phyloP scores from a whole-genome alignment of 2,113 vertebrate species.

The Asarcornis scutulata region DNA sequence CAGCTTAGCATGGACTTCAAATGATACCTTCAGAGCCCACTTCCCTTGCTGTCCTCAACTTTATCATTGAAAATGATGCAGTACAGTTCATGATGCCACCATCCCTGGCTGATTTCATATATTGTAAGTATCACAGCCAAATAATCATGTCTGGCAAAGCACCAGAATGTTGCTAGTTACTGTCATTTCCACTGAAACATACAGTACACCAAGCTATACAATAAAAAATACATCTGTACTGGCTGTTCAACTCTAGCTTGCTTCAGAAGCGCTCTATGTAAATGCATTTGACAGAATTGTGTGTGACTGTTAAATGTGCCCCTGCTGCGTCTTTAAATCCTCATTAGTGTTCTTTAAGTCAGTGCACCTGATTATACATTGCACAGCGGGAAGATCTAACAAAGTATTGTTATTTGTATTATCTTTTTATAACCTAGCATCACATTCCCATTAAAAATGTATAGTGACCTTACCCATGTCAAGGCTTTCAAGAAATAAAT shows the following conservation, averaged over 20 bases:
- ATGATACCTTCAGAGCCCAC: background rate
- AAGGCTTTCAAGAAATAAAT: slow-evolving; percentile 60
- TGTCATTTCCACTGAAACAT: background rate
- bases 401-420: slow-evolving; percentile 23
- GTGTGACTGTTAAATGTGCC: background rate
- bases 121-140: background rate
- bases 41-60: background rate
- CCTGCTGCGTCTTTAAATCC: slow-evolving; percentile 18
- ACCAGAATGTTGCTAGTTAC: background rate
- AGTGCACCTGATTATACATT: slow-evolving; percentile 12
- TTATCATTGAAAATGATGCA: fast-evolving
- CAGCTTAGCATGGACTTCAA: background rate
- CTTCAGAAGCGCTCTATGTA: background rate
- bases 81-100: background rate
- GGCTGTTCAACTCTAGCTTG: background rate
- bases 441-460: background rate
- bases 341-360: slow-evolving; percentile 48
- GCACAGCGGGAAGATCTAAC: background rate
- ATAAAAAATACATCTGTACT: background rate
- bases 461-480: slow-evolving; percentile 11
- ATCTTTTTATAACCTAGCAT: slow-evolving; percentile 23
- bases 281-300: slow-evolving; percentile 9
- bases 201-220: background rate
- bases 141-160: background rate
- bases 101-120: background rate